A percentile compares a stretch with the other conserved stretches of the same genome.
phyloP scores from a whole-genome alignment of 2,888 invertebrate species.

The Agonum fuliginosum region DNA sequence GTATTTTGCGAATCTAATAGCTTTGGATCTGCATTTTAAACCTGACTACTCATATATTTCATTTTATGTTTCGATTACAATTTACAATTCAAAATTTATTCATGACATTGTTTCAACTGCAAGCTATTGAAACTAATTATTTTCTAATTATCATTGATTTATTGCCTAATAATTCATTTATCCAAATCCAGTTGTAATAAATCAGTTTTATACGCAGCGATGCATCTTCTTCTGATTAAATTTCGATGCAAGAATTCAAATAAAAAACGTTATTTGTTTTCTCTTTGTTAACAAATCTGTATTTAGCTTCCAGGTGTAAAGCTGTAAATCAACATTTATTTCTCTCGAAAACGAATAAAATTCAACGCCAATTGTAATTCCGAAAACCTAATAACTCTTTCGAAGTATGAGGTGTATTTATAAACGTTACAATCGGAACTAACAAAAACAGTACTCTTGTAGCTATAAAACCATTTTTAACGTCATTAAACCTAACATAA shows the following conservation, averaged over 20 bases:
- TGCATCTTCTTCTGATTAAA: conserved; percentile 36
- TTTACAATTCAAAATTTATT: background rate
- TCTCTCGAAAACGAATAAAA: conserved; percentile 38
- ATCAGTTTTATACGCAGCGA: background rate
- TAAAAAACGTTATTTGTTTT: conserved; percentile 10
- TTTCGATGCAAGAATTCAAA: conserved; percentile 23
- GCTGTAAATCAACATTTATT: conserved; percentile 27
- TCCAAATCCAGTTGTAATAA: conserved; percentile 3
- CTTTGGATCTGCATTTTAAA: too few species aligned
- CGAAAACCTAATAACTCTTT: conserved; percentile 44
- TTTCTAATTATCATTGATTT: conserved; percentile 35
- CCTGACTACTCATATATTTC: background rate
- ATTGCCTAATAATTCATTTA: conserved; percentile 5
- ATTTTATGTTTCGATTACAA: background rate
- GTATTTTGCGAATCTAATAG: too few species aligned
- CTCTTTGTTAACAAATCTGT: conserved; percentile 36
- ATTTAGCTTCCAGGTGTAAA: conserved; percentile 40
- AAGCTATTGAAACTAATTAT: conserved; percentile 12
- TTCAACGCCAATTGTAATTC: conserved; percentile 41
- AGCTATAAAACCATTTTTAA: conserved; percentile 39
- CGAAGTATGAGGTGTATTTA: conserved; percentile 30
- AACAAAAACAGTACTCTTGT: conserved; percentile 39
- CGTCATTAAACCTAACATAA: conserved; percentile 38
- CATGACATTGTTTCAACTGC: conserved; percentile 13
- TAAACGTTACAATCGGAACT: conserved; percentile 45